phyloP scores from a whole-genome alignment of 2,797 vertebrate genomes.

The Tachyglossus aculeatus region DNA sequence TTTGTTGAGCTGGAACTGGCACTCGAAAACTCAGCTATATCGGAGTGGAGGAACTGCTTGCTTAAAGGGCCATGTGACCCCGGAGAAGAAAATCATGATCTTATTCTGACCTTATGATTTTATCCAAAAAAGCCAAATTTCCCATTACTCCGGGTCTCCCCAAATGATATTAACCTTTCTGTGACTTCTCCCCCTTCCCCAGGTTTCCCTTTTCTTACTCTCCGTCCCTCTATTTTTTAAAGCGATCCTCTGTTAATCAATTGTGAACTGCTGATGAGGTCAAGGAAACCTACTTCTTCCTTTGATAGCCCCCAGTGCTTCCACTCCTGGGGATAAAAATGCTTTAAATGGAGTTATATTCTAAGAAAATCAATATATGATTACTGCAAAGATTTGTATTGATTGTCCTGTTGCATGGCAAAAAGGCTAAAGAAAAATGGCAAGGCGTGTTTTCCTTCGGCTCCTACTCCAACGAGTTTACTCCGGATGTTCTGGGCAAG shows the following conservation, averaged over 20 bases:
- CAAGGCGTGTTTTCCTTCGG: slow-evolving; percentile 60
- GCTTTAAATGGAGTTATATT: slow-evolving; percentile 94
- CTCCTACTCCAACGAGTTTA: slow-evolving; percentile 61
- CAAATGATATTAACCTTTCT: slow-evolving; percentile 84
- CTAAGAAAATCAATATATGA: slow-evolving; percentile 95
- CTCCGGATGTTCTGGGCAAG: slow-evolving; percentile 57
- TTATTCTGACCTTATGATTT: slow-evolving; percentile 85
- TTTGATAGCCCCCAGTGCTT: slow-evolving; percentile 84
- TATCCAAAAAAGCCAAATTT: slow-evolving; percentile 88
- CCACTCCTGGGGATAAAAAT: slow-evolving; percentile 86
- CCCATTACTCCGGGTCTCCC: slow-evolving; percentile 85
- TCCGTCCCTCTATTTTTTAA: slow-evolving; percentile 49
- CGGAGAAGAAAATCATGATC: slow-evolving; percentile 83
- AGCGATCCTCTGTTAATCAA: slow-evolving; percentile 90
- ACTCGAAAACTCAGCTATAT: slow-evolving; percentile 8
- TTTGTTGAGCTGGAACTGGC: slow-evolving; percentile 29
- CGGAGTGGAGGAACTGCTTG: slow-evolving; percentile 55
- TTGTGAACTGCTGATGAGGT: slow-evolving; percentile 91
- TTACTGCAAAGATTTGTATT: slow-evolving; percentile 90
- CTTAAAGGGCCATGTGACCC: slow-evolving; percentile 80
- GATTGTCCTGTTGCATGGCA: slow-evolving; percentile 81
- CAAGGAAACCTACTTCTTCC: slow-evolving; percentile 86
- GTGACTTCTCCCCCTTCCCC: slow-evolving; percentile 83
- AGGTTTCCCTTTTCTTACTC: slow-evolving; percentile 7
- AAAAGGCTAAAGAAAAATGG: slow-evolving; percentile 79